phyloP scores from a whole-genome alignment of 2,888 invertebrate species.

The Corbicula japonica region DNA sequence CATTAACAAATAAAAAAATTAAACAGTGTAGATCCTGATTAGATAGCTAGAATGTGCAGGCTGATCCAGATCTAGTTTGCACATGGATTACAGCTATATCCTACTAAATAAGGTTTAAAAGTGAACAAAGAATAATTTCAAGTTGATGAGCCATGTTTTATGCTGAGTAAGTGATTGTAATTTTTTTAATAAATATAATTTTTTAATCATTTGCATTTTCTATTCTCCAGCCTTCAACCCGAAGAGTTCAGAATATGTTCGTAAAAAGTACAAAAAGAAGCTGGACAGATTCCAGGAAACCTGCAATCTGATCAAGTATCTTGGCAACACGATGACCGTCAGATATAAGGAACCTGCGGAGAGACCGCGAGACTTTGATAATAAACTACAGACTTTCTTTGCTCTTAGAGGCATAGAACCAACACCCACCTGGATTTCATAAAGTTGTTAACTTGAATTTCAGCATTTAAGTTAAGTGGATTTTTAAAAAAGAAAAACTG shows the following conservation, averaged over 20 bases:
- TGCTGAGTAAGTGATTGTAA: too few relatives aligned
- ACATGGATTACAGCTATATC: too few relatives aligned
- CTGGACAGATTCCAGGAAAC: conserved; percentile 85
- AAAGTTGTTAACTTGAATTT: conserved; percentile 10
- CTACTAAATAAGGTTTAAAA: too few relatives aligned
- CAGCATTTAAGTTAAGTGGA: background rate
- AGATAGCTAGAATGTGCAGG: too few relatives aligned
- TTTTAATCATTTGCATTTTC: background rate
- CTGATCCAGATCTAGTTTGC: too few relatives aligned
- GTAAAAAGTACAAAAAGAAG: conserved; percentile 86
- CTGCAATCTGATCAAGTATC: conserved; percentile 85
- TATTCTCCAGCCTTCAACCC: conserved; percentile 85
- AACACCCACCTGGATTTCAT: conserved; percentile 82
- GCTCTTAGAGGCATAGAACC: conserved; percentile 80
- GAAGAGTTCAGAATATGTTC: conserved; percentile 85
- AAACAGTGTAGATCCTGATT: too few relatives aligned
- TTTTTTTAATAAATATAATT: too few relatives aligned
- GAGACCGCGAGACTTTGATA: conserved; percentile 85
- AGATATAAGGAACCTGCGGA: conserved; percentile 84
- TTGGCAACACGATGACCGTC: conserved; percentile 86
- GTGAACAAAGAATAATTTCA: too few relatives aligned
- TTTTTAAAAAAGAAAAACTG: background rate
- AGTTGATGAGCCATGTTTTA: too few relatives aligned
- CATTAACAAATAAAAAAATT: too few relatives aligned
- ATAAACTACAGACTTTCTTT: conserved; percentile 85